Base-by-base conservation (phyloP, 2,888 invertebrate genomes). In the Lasioglossum villosulum region DNA sequence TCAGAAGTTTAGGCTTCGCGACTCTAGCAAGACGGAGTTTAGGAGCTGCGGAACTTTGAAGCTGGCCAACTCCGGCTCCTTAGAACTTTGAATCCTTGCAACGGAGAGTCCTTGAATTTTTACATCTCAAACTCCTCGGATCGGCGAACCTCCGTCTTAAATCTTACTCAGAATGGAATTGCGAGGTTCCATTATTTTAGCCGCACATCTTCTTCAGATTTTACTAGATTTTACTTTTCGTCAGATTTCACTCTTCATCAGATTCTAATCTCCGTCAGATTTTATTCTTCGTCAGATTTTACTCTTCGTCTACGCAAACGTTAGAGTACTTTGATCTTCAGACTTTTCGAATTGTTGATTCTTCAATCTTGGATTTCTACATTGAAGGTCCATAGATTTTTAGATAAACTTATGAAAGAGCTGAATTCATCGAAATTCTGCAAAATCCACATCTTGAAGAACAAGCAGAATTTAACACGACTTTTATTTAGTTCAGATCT, bases 1-100 rank as follows among this genome's bases (percentile, higher is more conserved):
- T 70, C 68, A 70, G 37, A 39, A 70, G 37, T 70, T 70, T 37
- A 37, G 68, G 23, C 68, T 37, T 37, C 68, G 12, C n/a, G 37
- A 70, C 68, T 39, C 23, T 12, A n/a, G 68, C 12, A 70, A 12
- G 39, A 39, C 68, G 37, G 68, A 68, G 68, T 70, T 70, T 70
- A 70, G 68, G 68, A 23, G 37, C 37, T 10, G 14, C 4, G 68
- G 37, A 70, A 70, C 37, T 70, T 70, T 39, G 23, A n/a, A 39
- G 68, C 68, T 70, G 23, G 68, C 23, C 37, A 12, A 70, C 34
- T 37, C 34, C 39, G 8, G 39, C 37, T 39, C 23, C 39, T 70
- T 39, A n/a, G 68, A 37, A 70, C 37, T 70, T 70, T 70, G 37
- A 30, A 70, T 37, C 68, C 68, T 37, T n/a, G 68, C 37, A 0